Conservation (phyloP, 2,888 invertebrate genomes). For the Caenorhabditis sulstoni region DNA sequence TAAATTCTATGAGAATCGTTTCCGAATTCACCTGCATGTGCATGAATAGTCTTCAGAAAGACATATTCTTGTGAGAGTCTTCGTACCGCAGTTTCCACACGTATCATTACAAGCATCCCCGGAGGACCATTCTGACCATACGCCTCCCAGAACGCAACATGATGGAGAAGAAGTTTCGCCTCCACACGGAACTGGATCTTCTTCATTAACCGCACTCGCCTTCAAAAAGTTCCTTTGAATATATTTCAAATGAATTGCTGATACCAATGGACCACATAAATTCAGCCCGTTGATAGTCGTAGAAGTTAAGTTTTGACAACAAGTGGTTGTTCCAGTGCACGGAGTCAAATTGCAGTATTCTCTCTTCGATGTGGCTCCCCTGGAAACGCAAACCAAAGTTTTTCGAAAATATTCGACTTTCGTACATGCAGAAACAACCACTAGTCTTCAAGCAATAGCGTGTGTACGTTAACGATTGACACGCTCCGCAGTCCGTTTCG, state of each 20-base stretch:
- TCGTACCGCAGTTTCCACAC: constrained; percentile 63
- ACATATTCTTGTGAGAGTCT: constrained; percentile 55
- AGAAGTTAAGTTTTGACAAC: constrained; percentile 33
- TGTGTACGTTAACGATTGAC: constrained; percentile 24
- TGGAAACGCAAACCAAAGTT: background rate
- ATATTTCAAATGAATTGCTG: background rate
- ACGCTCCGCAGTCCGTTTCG: constrained; percentile 51
- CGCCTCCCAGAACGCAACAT: constrained; percentile 53
- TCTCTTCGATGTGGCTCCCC: constrained; percentile 33
- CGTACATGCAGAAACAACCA: constrained; percentile 57
- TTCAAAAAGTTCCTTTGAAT: background rate
- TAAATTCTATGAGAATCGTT: background rate
- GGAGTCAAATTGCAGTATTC: constrained; percentile 42
- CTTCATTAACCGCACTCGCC: background rate
- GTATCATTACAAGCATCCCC: constrained; percentile 52
- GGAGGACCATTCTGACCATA: constrained; percentile 58
- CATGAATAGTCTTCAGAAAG: constrained; percentile 51
- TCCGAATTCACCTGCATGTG: constrained; percentile 66
- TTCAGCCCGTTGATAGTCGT: constrained; percentile 34
- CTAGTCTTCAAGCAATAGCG: constrained; percentile 40
- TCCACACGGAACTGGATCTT: constrained; percentile 20
- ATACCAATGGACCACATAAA: constrained; percentile 49
- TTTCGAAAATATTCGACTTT: background rate
- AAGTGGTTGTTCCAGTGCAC: constrained; percentile 13
- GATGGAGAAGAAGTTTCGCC: constrained; percentile 33